Evolutionary conservation across 2,888 invertebrate species (phyloP), one percentile per base, ranked within the genome.

Genomic region (Synanthedon andrenaeformis): DNA sequence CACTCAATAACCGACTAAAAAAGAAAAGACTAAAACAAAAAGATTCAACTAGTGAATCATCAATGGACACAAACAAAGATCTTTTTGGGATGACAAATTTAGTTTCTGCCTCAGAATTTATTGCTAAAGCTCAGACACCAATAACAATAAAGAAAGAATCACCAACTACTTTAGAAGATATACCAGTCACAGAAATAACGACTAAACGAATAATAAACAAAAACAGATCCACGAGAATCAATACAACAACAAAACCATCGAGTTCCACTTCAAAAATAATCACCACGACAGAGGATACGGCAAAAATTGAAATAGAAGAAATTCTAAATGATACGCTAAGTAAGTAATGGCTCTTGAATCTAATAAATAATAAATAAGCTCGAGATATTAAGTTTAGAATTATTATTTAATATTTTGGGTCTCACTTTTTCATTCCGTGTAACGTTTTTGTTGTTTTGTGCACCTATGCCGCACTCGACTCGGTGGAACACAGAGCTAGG

Each of bases 231-330:
- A 51, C 56, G 13, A 60, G 64, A 45, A 60, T 62, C 51, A 62
- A 55, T 56, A 58, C 62, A 10, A 66, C 59, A 62, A 52, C 64
- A 4, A 65, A 66, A 35, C 35, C 35, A 35, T 35, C 35, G 23
- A 66, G 65, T 53, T 56, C 63, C 42, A 65, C 58, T 51, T 51
- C 57, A 50, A 57, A 59, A 23, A 50, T 61, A 53, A 58, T 59
- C 11, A 67, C 56, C 45, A 69, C 77, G 14, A 80, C 81, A 53
- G 79, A 82, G 65, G 75, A 87, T 57, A 83, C 83, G 42, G 90
- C 90, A 2, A 89, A 89, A 71, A 82, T 90, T 53, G 92, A 93
- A 81, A 89, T 93, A 51, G 86, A 92, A 65, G 92, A 92, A 76
- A 88, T 93, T 41, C 80, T 93, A 14, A 90, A 90, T 62, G 92